Evolutionary conservation across 2,888 invertebrate genomes (phyloP).

Genomic region (Dryococelus australis): DNA sequence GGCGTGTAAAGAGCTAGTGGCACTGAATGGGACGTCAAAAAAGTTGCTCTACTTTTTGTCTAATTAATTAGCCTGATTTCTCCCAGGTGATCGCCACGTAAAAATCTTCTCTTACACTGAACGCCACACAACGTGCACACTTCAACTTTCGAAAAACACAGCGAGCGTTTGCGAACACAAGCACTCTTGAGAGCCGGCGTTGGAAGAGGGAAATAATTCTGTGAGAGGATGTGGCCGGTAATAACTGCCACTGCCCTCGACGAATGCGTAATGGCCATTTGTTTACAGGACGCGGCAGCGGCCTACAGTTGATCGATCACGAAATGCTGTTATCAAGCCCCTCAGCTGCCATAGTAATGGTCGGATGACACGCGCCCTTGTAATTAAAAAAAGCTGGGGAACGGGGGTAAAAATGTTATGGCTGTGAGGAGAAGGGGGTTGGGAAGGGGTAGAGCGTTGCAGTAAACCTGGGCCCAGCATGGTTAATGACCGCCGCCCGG

Average conservation of each 20-base stretch:
- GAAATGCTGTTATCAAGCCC: background rate
- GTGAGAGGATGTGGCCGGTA: background rate
- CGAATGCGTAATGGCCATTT: background rate
- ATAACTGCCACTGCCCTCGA: background rate
- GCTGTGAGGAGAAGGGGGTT: background rate
- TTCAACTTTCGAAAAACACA: too few species aligned
- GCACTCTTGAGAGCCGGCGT: too few species aligned
- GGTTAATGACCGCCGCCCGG: background rate
- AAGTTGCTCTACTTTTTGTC: too few species aligned
- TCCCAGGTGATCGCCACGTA: too few species aligned
- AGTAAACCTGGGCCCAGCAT: background rate
- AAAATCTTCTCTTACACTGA: too few species aligned
- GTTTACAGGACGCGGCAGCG: background rate
- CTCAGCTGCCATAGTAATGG: background rate
- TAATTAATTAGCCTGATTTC: too few species aligned
- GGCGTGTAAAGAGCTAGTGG: too few species aligned
- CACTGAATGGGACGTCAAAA: too few species aligned
- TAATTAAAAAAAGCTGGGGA: background rate
- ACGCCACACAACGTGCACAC: too few species aligned
- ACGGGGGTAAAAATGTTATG: background rate
- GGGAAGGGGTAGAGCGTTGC: background rate
- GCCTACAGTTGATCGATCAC: background rate
- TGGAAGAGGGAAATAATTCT: too few species aligned
- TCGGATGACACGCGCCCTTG: constrained; percentile 16
- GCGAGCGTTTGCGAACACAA: too few species aligned